These are phyloP conservation scores for Tinamus guttatus DNA, from an alignment of 2,113 vertebrate genomes.

Conservation along the genomic window DNA sequence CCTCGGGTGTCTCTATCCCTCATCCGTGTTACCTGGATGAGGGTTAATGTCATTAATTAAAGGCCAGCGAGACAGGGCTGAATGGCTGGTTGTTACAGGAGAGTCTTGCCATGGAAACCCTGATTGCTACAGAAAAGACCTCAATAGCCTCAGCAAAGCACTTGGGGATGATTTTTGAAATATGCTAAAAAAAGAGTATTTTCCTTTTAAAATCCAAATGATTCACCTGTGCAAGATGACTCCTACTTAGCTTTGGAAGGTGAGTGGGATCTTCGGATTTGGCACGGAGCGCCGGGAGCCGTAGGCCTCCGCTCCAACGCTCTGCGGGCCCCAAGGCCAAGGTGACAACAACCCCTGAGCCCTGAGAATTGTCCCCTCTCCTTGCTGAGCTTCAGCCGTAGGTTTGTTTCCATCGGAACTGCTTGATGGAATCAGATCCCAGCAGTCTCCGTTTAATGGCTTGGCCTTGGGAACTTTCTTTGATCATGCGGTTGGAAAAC, in stretches of 20 bases:
- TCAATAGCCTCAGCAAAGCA: neutral
- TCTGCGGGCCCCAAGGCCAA: neutral
- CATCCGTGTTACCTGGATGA: neutral
- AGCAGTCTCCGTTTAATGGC: neutral
- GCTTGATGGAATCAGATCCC: neutral
- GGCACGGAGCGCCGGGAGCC: fast-evolving
- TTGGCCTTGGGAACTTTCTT: neutral
- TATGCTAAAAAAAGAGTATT: neutral
- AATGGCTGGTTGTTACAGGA: neutral
- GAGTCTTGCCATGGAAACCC: neutral
- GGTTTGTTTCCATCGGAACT: neutral
- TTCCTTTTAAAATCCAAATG: neutral
- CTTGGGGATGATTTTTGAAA: neutral
- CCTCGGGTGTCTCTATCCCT: neutral
- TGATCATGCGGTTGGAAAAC: neutral
- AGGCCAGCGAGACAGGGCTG: neutral
- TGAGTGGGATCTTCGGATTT: neutral
- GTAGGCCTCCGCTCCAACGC: neutral
- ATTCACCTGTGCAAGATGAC: neutral
- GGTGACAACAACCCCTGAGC: neutral
- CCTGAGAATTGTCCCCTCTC: neutral
- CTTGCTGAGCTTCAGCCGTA: fast-evolving
- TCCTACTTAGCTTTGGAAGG: fast-evolving
- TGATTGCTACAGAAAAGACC: neutral
- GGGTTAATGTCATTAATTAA: neutral